phyloP scores from a whole-genome alignment of 2,113 vertebrate species.

The Onychostruthus taczanowskii region DNA sequence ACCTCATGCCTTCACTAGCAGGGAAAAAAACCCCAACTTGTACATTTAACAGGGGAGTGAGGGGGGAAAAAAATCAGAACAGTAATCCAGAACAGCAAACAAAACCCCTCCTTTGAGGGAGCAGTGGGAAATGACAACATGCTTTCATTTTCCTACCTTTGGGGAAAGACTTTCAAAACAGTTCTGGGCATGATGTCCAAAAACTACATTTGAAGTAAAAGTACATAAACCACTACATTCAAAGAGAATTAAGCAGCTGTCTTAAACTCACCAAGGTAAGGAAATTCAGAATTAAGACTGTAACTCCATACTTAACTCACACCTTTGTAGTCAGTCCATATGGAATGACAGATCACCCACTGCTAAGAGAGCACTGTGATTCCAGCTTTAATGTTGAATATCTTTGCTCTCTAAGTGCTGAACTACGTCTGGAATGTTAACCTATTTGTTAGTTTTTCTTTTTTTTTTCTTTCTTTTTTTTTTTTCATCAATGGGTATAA shows the following conservation, averaged over 20 bases:
- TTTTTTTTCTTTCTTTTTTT: background rate
- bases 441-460: background rate
- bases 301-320: constrained; percentile 38
- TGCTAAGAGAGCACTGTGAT: background rate
- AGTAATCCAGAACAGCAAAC: constrained; percentile 35
- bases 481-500: background rate
- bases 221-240: constrained; percentile 21
- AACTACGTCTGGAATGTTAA: background rate
- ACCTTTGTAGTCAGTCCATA: constrained; percentile 20
- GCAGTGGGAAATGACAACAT: constrained; percentile 54
- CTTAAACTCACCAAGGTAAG: constrained; percentile 11
- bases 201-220: constrained; percentile 21
- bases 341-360: constrained; percentile 17
- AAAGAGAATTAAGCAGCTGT: constrained; percentile 15
- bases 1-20: background rate
- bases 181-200: constrained; percentile 30
- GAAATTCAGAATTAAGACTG: constrained; percentile 44
- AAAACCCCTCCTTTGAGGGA: constrained; percentile 30
- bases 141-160: constrained; percentile 55
- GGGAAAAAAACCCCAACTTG: background rate
- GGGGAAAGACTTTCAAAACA: constrained; percentile 30
- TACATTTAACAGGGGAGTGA: background rate
- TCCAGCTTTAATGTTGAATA: background rate
- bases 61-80: background rate
- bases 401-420: constrained; percentile 1